Base-by-base conservation (phyloP, 2,888 invertebrate genomes). In the Elegia similella region DNA sequence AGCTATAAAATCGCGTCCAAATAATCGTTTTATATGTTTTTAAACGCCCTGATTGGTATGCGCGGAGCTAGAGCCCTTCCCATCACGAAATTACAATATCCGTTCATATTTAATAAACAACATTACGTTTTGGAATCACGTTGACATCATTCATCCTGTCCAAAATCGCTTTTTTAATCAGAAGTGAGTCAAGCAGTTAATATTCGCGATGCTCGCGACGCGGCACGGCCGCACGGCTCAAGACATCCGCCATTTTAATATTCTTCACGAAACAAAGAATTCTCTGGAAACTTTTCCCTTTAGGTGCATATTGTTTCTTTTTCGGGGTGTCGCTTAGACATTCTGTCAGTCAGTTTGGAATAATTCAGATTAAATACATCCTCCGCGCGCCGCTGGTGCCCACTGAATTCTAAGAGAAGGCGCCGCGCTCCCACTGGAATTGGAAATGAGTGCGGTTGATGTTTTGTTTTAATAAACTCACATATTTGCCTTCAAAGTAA, bases 351-450 rank as follows among this genome's bases (percentile, higher is more conserved):
- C 80, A 82, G 81, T 80, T 79, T 68, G 74, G 81, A 83, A 87
- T 88, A 87, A 88, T 88, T 88, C 84, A 86, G 83, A 87, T 88
- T 87, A 87, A 86, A 84, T 80, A 84, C 83, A 87, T 88, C 88
- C 83, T 86, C 88, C 83, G 82, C 86, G 71, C 75, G 81, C 70
- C 75, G 80, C 74, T 68, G 70, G 68, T 74, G 70, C 76, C 73
- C 72, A 66, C 75, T 80, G 86, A 84, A 88, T 88, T 80, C 68
- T 82, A 85, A 87, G 78, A 72, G 76, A 71, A 69, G 76, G 72
- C 73, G 78, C 77, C 78, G 73, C 72, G 70, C 73, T 76, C 75
- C 72, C 73, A 61, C 73, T 76, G 70, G 87, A 88, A 88, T 87
- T 85, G 82, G 75, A 82, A 88, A 88, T 84, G 82, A 84, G 82